These are phyloP conservation scores for Drosophila orosa DNA, from an alignment of 1,140 invertebrate genomes.

Conservation along the genomic window DNA sequence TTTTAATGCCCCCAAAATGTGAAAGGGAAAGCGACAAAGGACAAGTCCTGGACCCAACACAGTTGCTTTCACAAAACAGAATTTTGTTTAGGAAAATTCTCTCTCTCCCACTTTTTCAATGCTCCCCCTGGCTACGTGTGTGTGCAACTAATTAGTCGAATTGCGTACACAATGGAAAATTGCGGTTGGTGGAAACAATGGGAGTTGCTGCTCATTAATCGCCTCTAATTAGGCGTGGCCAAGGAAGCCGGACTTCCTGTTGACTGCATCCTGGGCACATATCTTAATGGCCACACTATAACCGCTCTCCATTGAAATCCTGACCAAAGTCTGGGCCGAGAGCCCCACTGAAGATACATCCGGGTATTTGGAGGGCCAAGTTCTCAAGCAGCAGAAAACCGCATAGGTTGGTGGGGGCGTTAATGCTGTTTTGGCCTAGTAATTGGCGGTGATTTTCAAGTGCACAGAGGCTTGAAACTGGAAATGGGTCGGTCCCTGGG, in stretches of 20 bases:
- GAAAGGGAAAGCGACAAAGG: slow-evolving; percentile 25
- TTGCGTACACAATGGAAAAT: slow-evolving; percentile 52
- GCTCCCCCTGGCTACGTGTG: background rate
- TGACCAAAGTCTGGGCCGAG: background rate
- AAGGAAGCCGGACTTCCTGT: slow-evolving; percentile 54
- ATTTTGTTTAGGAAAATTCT: slow-evolving; percentile 4
- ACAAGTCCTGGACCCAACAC: slow-evolving; percentile 3
- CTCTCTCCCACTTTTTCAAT: background rate
- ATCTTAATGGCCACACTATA: slow-evolving; percentile 17
- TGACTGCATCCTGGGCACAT: slow-evolving; percentile 30
- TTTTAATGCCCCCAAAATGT: slow-evolving; percentile 58
- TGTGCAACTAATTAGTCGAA: slow-evolving; percentile 71
- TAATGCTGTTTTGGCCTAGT: slow-evolving; percentile 33
- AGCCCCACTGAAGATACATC: background rate
- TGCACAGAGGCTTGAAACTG: slow-evolving; percentile 3
- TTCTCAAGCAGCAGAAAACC: slow-evolving; percentile 9
- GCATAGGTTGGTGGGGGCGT: slow-evolving; percentile 1
- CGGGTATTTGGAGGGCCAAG: too few relatives aligned
- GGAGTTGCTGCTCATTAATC: slow-evolving; percentile 35
- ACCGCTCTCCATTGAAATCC: slow-evolving; percentile 2
- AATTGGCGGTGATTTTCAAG: slow-evolving; percentile 36
- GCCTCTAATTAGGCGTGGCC: slow-evolving; percentile 56
- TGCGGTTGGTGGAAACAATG: slow-evolving; percentile 25
- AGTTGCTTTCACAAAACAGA: slow-evolving; percentile 25
- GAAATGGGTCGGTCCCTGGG: slow-evolving; percentile 9